Base-by-base conservation (phyloP, 2,888 invertebrate species). In the Acrobeloides nanus region DNA sequence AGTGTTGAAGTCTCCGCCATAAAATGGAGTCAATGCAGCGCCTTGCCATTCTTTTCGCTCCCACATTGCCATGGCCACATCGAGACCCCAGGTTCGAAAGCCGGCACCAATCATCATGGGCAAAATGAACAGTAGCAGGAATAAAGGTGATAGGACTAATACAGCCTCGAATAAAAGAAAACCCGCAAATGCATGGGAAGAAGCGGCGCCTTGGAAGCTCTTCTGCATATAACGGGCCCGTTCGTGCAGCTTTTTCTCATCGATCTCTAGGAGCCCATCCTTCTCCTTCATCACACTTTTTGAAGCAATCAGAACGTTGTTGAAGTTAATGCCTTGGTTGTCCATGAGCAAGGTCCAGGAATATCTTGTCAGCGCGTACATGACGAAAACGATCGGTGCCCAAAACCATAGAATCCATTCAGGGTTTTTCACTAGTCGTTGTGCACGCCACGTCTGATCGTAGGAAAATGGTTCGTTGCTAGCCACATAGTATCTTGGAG, bases 1-100 rank as follows among this genome's bases (percentile, higher is more conserved):
- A 15, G n/a, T 20, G 25, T 27, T 20, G 21, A 34, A 27, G 12
- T 17, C 10, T 1, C 33, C 49, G n/a, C n/a, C n/a, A 21, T 38
- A 48, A 17, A 49, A 37, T 2, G 49, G 49, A 18, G 15, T 3
- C 24, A 49, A 31, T 17, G 49, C 48, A 10, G 25, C 29, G 21
- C 49, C 51, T 38, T 51, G 34, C 50, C 50, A 50, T 25, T 50
- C 50, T 29, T 44, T 53, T 2, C 45, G 20, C 18, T 50, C 50
- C 50, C 50, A 51, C 52, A 52, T 54, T 25, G 52, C 52, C 12
- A 52, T 26, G 10, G 54, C 54, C 7, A 51, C 47, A 33, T 51
- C 52, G 10, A 51, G 31, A 6, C 52, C 52, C 52, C 52, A 51
- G 8, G 52, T 38, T 12, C 52, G 52, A 18, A 43, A 51, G 31